Percentiles rank a stretch among this genome's conserved stretches.
Evolutionary conservation across 2,888 invertebrate species (phyloP).

Genomic region (Coenonympha glycerion): DNA sequence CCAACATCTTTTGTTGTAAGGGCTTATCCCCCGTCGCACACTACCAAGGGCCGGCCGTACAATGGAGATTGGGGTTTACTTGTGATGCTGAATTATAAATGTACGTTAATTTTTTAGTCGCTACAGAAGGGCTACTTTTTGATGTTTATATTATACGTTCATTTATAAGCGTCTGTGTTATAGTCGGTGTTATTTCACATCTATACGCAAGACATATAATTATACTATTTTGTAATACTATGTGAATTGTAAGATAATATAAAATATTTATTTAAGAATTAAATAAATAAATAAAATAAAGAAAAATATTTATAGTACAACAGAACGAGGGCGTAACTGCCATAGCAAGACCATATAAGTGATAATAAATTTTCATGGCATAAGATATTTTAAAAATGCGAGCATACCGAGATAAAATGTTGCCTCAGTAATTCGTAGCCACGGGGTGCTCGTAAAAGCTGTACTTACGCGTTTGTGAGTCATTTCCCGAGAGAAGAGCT

Average conservation of each 20-base stretch:
- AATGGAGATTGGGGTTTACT: conserved; percentile 11
- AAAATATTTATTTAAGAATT: no score
- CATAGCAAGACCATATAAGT: neutral
- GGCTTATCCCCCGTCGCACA: conserved; percentile 37
- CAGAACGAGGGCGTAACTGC: neutral
- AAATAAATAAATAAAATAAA: no score
- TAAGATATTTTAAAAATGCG: conserved; percentile 20
- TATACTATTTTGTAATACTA: no score
- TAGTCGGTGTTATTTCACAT: no score
- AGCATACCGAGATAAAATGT: conserved; percentile 26
- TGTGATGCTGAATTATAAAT: conserved; percentile 20
- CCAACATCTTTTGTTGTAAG: conserved; percentile 55
- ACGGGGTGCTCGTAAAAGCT: conserved; percentile 23
- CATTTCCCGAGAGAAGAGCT: conserved; percentile 21
- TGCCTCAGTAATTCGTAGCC: conserved; percentile 15
- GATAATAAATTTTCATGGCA: neutral
- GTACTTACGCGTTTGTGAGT: conserved; percentile 24
- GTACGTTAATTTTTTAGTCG: conserved; percentile 9
- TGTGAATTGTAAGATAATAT: no score
- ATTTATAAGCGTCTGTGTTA: neutral
- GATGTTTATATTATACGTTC: neutral
- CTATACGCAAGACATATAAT: no score
- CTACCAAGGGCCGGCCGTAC: conserved; percentile 17
- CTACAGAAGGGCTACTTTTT: neutral
- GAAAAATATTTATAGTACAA: neutral